phyloP scores from a whole-genome alignment of 2,888 invertebrate species.

The Gari tellinella region DNA sequence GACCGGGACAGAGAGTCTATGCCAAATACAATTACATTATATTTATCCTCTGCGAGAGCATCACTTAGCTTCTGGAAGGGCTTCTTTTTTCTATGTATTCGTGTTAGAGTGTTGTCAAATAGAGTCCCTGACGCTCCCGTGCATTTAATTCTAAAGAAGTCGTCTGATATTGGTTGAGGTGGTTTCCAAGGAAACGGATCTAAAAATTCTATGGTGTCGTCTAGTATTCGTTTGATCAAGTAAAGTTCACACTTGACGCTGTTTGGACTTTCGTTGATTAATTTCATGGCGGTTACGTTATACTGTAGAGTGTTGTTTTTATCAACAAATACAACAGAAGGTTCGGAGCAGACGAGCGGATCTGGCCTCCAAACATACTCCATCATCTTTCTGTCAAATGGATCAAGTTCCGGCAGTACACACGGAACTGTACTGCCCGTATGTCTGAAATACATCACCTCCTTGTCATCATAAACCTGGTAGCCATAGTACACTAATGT shows the following conservation, averaged over 20 bases:
- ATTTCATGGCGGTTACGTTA: constrained; percentile 13
- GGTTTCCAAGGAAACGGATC: constrained; percentile 8
- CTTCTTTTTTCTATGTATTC: constrained; percentile 12
- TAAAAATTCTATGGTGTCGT: constrained; percentile 6
- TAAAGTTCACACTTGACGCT: constrained; percentile 17
- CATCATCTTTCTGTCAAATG: constrained; percentile 28
- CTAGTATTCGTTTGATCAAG: constrained; percentile 1
- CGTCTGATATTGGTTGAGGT: constrained; percentile 6
- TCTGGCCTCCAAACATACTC: constrained; percentile 9
- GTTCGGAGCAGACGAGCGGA: constrained; percentile 20
- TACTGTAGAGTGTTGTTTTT: constrained; percentile 31
- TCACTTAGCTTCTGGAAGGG: not conserved
- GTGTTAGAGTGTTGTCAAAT: constrained; percentile 19
- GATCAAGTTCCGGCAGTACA: constrained; percentile 21
- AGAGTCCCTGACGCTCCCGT: constrained; percentile 4
- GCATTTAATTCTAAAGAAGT: constrained; percentile 15
- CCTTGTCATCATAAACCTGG: constrained; percentile 16
- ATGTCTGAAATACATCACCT: not conserved
- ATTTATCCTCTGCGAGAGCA: constrained; percentile 7
- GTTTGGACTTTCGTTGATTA: not conserved
- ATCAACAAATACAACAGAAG: constrained; percentile 33
- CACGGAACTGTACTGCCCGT: constrained; percentile 15
- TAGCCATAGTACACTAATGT: constrained; percentile 11
- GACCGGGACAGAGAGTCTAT: constrained; percentile 43
- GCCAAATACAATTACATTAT: constrained; percentile 46